Conservation (phyloP, 2,888 invertebrate species). For the Netelia virgata region DNA sequence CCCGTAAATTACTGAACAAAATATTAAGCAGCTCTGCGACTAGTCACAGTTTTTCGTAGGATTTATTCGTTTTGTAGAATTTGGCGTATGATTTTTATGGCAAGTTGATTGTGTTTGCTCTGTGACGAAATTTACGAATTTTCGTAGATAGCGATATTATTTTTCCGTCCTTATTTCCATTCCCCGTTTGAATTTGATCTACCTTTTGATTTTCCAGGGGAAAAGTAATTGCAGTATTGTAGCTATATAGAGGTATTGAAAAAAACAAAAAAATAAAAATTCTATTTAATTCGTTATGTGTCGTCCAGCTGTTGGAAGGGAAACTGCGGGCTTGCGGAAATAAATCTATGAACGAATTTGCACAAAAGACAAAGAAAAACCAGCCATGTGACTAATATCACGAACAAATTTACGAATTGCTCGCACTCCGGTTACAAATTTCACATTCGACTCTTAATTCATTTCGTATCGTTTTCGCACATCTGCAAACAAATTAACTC, state of each 20-base stretch:
- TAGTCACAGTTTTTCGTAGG: neutral
- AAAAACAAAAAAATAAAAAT: conserved; percentile 52
- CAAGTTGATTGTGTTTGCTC: conserved; percentile 68
- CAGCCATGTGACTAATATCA: conserved; percentile 44
- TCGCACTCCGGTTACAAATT: conserved; percentile 2
- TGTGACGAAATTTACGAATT: conserved; percentile 47
- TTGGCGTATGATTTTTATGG: conserved; percentile 60
- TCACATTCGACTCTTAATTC: neutral
- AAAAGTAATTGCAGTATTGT: conserved; percentile 80
- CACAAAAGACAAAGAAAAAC: conserved; percentile 9
- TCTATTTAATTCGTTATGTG: conserved; percentile 73
- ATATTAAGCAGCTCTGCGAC: conserved; percentile 39
- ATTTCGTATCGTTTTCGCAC: conserved; percentile 31
- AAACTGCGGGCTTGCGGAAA: conserved; percentile 58
- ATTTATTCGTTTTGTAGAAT: conserved; percentile 47
- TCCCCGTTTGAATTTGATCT: conserved; percentile 30
- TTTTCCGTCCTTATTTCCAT: conserved; percentile 64
- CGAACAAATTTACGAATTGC: conserved; percentile 1
- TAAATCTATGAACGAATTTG: conserved; percentile 30
- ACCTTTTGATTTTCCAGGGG: conserved; percentile 80
- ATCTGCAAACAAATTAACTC: conserved; percentile 39
- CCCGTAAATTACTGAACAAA: conserved; percentile 42
- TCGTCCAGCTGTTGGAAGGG: conserved; percentile 67
- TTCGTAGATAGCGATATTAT: conserved; percentile 16
- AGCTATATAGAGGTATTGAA: conserved; percentile 80